These are phyloP conservation scores for Leptogaster cylindrica DNA, from an alignment of 2,888 invertebrate species.

Conservation along the genomic window DNA sequence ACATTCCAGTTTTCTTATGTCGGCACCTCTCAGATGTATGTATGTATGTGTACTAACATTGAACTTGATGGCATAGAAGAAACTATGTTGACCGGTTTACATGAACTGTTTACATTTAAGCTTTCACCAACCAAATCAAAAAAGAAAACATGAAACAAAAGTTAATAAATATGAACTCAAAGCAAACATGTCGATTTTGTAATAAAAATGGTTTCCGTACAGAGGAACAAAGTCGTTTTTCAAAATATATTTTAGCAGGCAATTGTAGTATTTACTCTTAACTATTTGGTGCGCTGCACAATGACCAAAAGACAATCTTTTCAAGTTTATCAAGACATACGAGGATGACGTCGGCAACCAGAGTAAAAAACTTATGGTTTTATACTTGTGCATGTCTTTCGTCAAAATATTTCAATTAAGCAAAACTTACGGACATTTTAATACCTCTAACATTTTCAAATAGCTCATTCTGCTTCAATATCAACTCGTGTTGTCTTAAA, in stretches of 20 bases:
- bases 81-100: conserved; percentile 1
- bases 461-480: too few species aligned
- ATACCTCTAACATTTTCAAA: too few species aligned
- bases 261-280: conserved; percentile 16
- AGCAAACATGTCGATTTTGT: too few species aligned
- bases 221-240: conserved; percentile 5
- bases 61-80: too few species aligned
- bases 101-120: too few species aligned
- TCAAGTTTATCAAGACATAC: background rate
- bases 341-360: background rate
- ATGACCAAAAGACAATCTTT: conserved; percentile 32
- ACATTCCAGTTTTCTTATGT: conserved; percentile 32
- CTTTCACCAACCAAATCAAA: too few species aligned
- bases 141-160: too few species aligned
- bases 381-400: background rate
- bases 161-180: too few species aligned
- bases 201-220: conserved; percentile 21
- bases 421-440: too few species aligned
- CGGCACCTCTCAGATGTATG: conserved; percentile 19
- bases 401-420: background rate
- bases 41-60: too few species aligned
- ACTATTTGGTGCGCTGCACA: background rate
- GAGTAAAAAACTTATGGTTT: background rate
- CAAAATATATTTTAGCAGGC: conserved; percentile 18
- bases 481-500: too few species aligned